Conservation (phyloP, 2,888 invertebrate genomes). For the Pimpla rufipes region DNA sequence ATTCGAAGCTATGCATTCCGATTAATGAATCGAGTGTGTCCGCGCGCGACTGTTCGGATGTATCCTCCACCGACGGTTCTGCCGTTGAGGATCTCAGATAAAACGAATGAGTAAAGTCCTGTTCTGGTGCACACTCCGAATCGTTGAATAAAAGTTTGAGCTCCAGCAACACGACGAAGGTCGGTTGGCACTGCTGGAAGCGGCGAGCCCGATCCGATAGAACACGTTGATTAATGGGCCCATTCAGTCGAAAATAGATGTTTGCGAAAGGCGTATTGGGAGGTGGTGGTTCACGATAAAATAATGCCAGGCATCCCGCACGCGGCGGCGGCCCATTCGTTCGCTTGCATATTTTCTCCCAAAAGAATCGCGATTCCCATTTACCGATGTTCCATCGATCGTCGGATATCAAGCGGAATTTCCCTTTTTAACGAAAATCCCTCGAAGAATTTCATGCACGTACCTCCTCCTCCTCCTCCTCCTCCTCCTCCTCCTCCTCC, state of each 20-base stretch:
- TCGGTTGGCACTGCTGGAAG: not conserved
- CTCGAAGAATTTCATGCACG: not conserved
- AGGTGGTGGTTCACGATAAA: not conserved
- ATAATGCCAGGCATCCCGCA: not conserved
- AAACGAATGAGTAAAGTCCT: not conserved
- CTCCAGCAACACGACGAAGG: not conserved
- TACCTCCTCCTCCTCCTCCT: no score
- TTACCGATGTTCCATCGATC: no score
- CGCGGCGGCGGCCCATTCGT: not conserved
- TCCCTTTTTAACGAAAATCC: not conserved
- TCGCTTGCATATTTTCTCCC: not conserved
- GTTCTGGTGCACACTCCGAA: not conserved
- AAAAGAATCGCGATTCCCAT: not conserved
- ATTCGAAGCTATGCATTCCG: not conserved
- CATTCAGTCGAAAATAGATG: constrained; percentile 2
- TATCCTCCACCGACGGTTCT: not conserved
- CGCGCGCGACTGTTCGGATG: not conserved
- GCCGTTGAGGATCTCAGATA: not conserved
- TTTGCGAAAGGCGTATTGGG: not conserved
- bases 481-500: no score
- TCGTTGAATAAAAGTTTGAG: not conserved
- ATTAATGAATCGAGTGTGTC: not conserved
- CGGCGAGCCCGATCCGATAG: not conserved
- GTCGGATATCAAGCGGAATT: not conserved
- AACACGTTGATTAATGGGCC: not conserved